A percentile compares a stretch with the other conserved stretches of the same genome.
These are phyloP conservation scores for Coecobrya sp. DNA, from an alignment of 2,888 invertebrate species.

Conservation along the genomic window DNA sequence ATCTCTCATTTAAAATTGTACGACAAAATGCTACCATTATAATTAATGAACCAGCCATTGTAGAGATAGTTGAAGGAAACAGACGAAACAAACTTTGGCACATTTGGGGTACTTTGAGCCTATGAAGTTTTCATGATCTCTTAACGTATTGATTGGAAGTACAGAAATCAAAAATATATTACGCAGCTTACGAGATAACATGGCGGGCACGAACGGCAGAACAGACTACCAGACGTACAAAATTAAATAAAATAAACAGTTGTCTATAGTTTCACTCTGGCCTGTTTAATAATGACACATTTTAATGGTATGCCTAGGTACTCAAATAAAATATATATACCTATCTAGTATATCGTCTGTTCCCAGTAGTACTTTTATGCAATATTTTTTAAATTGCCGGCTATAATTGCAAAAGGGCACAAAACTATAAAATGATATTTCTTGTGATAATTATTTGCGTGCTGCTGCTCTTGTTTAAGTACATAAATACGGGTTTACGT, in stretches of 20 bases:
- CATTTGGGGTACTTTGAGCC: no score
- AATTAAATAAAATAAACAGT: no score
- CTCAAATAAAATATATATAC: neutral
- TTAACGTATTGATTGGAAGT: no score
- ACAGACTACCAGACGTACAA: no score
- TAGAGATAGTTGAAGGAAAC: no score
- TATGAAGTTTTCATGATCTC: no score
- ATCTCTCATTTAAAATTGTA: slow-evolving; percentile 5
- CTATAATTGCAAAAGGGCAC: slow-evolving; percentile 44
- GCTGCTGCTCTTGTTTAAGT: neutral
- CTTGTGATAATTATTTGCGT: slow-evolving; percentile 43
- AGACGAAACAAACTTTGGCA: no score
- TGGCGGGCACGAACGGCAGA: no score
- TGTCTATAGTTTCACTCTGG: no score
- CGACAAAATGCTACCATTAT: slow-evolving; percentile 19
- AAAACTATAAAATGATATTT: slow-evolving; percentile 54
- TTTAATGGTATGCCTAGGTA: slow-evolving; percentile 1
- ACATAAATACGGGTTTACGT: slow-evolving; percentile 26
- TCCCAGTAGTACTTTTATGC: neutral
- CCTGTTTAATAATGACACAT: slow-evolving; percentile 35
- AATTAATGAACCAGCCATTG: slow-evolving; percentile 14
- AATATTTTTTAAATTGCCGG: slow-evolving; percentile 18
- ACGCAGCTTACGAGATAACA: no score
- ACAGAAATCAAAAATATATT: no score
- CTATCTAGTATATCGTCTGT: neutral